Evolutionary conservation across 2,888 invertebrate genomes (phyloP), one percentile per base, ranked within the genome.

Genomic region (Callinectes sapidus): DNA sequence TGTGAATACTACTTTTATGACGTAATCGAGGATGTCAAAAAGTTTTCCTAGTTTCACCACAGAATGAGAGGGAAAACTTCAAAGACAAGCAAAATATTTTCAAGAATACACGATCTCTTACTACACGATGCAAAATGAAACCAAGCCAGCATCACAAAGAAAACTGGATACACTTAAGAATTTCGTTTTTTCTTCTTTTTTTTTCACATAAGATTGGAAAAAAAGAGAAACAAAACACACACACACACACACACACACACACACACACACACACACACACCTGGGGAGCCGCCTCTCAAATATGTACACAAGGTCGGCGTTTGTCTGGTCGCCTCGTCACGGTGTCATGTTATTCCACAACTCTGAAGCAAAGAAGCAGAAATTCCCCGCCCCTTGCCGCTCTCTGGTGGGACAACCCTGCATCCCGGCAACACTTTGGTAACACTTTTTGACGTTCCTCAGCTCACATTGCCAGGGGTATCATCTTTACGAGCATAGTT

Each of bases 231-330:
- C 35, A 81, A 14, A 81, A 81, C 81, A 81, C 81, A 35, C 81
- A 35, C 81, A 81, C 81, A 81, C 71, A 28, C 71, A 16, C 81
- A 35, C 35, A 32, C 81, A 35, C 32, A 81, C 81, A 81, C 81
- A 35, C 81, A 81, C 81, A 81, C 81, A 35, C 81, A 81, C 35
- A 81, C 71, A 28, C 71, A 35, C 81, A 35, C 35, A 32, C n/a
- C 87, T 87, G 42, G 87, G 85, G 87, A 42, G 55, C 55, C 88
- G 55, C 88, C 88, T 28, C 88, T 88, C 55, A 88, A 55, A 88
- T 88, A 88, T 88, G 88, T 88, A 88, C 88, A 32, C 18, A 88
- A 55, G 32, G 48, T 54, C 48, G 88, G 18, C 88, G 28, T 48
- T 55, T n/a, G 10, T 55, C 88, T 54, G 32, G 35, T 35, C 81